phyloP scores from a whole-genome alignment of 2,797 vertebrate genomes.

The Sebastes glaucus region DNA sequence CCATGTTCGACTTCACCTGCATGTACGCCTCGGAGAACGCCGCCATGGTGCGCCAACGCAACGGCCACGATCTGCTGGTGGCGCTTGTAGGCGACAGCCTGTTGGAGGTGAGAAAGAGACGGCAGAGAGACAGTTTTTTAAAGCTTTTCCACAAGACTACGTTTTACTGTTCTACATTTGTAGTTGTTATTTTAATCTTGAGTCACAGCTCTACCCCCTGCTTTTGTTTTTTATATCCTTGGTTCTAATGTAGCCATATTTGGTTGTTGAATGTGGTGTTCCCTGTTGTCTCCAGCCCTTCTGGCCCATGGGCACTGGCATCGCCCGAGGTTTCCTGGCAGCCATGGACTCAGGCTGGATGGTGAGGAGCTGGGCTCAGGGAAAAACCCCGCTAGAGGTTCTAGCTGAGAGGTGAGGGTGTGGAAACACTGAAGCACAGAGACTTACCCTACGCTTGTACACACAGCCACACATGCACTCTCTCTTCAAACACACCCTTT shows the following conservation, averaged over 20 bases:
- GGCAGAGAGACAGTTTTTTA: neutral
- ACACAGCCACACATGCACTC: neutral
- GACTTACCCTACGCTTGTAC: neutral
- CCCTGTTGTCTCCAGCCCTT: constrained; percentile 84
- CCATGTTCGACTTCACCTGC: constrained; percentile 99
- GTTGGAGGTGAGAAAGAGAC: constrained; percentile 87
- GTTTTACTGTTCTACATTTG: neutral
- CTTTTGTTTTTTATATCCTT: neutral
- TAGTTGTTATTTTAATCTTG: neutral
- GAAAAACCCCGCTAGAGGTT: constrained; percentile 90
- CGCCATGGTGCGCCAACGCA: constrained; percentile 92
- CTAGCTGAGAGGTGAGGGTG: constrained; percentile 93
- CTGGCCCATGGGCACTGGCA: constrained; percentile 99
- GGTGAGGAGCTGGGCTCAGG: constrained; percentile 96
- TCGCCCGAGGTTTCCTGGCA: constrained; percentile 96
- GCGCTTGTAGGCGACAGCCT: constrained; percentile 96
- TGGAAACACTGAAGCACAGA: constrained; percentile 53
- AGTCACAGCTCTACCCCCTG: neutral
- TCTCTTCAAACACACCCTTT: constrained; percentile 58
- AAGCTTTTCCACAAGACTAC: neutral
- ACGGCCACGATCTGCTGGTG: constrained; percentile 91
- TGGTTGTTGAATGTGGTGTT: constrained; percentile 50
- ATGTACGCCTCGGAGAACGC: constrained; percentile 99
- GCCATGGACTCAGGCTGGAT: constrained; percentile 98
- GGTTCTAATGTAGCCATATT: constrained; percentile 46